Evolutionary conservation across 2,888 invertebrate genomes (phyloP).

Genomic region (Torymus auratus): DNA sequence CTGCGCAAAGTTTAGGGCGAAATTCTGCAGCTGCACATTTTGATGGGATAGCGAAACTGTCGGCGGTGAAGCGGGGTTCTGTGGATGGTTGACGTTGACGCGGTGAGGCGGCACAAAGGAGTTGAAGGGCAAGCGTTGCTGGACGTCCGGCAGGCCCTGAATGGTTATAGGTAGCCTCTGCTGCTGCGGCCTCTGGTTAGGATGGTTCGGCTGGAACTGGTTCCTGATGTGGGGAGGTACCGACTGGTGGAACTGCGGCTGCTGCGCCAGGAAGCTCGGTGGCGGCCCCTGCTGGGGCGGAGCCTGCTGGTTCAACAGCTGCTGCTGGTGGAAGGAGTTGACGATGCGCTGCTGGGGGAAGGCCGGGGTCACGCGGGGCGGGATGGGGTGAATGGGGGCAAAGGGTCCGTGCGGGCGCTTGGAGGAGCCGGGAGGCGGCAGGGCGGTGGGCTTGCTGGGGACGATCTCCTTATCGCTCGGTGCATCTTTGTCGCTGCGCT

Average conservation of each 20-base stretch:
- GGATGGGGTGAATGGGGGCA: conserved; percentile 68
- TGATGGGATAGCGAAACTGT: conserved; percentile 69
- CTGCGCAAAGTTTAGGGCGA: conserved; percentile 61
- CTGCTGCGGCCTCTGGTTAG: conserved; percentile 61
- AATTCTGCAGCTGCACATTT: conserved; percentile 68
- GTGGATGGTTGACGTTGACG: conserved; percentile 69
- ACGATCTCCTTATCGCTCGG: conserved; percentile 71
- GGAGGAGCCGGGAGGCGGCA: conserved; percentile 65
- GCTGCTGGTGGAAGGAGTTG: conserved; percentile 75
- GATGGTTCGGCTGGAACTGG: conserved; percentile 61
- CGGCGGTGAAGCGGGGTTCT: conserved; percentile 68
- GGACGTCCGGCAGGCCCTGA: conserved; percentile 72
- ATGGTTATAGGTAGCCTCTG: conserved; percentile 71
- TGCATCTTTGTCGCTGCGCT: conserved; percentile 69
- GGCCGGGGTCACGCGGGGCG: conserved; percentile 71
- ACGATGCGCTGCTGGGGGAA: conserved; percentile 73
- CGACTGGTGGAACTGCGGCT: conserved; percentile 60
- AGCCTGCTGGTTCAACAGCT: conserved; percentile 67
- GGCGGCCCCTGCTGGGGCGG: conserved; percentile 58
- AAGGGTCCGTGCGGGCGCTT: conserved; percentile 75
- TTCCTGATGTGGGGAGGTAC: conserved; percentile 46
- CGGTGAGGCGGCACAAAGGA: conserved; percentile 75
- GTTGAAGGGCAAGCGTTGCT: conserved; percentile 71
- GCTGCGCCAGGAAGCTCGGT: conserved; percentile 60
- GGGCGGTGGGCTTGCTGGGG: conserved; percentile 62